Percentiles rank a stretch among this genome's conserved stretches.
Evolutionary conservation across 64 coral and sea anemone genomes (phyloP).

Genomic region (Stichodactyla helianthus): DNA sequence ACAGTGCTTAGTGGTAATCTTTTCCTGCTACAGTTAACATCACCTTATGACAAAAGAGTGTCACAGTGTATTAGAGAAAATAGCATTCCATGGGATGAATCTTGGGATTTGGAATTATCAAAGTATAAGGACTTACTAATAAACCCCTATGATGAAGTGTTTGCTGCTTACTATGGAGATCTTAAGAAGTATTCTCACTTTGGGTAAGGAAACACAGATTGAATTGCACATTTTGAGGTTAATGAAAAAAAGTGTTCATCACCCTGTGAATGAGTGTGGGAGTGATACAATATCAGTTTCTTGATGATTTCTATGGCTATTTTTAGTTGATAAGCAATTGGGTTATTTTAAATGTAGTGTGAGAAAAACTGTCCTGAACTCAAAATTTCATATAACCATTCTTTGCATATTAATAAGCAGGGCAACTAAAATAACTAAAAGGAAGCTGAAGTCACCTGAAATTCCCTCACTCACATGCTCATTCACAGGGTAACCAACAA

Average conservation of each 20-base stretch:
- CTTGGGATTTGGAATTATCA: slow-evolving; percentile 64
- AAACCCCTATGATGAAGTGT: slow-evolving; percentile 70
- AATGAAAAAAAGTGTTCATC: not conserved
- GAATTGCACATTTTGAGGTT: not conserved
- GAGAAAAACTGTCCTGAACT: no score
- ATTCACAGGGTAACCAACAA: no score
- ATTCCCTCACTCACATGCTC: no score
- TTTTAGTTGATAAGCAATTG: no score
- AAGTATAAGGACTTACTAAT: slow-evolving; percentile 27
- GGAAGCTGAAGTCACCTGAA: no score
- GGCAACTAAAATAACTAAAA: no score
- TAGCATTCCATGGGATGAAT: slow-evolving; percentile 67
- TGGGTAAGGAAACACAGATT: slow-evolving; percentile 46
- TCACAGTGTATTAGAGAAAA: slow-evolving; percentile 86
- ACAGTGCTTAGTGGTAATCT: not conserved
- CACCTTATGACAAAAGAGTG: slow-evolving; percentile 91
- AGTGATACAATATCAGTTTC: no score
- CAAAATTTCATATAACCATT: no score
- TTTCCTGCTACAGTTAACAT: slow-evolving; percentile 71
- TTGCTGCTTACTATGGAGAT: slow-evolving; percentile 71
- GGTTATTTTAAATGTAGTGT: no score
- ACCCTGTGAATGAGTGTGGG: no score
- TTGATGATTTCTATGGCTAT: no score
- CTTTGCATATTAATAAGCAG: no score
- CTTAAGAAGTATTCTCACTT: slow-evolving; percentile 79